These are phyloP conservation scores for Psittacara wagleri DNA, from an alignment of 2,113 vertebrate genomes.

Conservation along the genomic window DNA sequence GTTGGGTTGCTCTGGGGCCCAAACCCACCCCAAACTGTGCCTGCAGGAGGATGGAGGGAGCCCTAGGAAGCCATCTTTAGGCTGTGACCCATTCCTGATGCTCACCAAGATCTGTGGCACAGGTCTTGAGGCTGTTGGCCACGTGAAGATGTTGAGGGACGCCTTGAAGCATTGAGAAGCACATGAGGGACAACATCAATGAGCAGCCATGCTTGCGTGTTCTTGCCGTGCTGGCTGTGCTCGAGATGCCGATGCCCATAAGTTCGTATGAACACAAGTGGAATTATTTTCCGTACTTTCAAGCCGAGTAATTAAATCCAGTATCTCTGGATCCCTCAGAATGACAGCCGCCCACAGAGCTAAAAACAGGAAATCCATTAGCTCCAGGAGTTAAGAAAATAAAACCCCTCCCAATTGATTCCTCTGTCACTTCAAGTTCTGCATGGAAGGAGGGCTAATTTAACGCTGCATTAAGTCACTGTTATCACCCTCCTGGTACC, in stretches of 20 bases:
- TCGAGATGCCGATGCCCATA: not conserved
- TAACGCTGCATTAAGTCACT: constrained; percentile 70
- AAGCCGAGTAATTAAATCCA: constrained; percentile 57
- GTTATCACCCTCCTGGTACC: constrained; percentile 72
- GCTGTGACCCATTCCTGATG: not conserved
- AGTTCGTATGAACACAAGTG: not conserved
- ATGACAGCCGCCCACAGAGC: constrained; percentile 72
- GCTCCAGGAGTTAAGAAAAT: constrained; percentile 63
- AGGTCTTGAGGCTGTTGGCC: not conserved
- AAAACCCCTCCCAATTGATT: constrained; percentile 68
- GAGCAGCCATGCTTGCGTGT: not conserved
- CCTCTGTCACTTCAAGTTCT: constrained; percentile 72
- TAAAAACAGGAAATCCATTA: constrained; percentile 74
- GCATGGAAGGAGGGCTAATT: constrained; percentile 65
- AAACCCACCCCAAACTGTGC: not conserved
- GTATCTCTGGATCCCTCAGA: constrained; percentile 45
- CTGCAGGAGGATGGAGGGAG: rapidly evolving
- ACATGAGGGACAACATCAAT: not conserved
- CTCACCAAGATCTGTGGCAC: not conserved
- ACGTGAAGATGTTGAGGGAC: rapidly evolving
- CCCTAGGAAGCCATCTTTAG: not conserved
- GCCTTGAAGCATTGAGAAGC: not conserved
- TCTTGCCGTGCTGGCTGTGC: not conserved
- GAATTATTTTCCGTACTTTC: constrained; percentile 32
- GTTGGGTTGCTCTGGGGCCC: too few species aligned